Evolutionary conservation across 2,797 vertebrate species (phyloP).

Genomic region (Menidia menidia): DNA sequence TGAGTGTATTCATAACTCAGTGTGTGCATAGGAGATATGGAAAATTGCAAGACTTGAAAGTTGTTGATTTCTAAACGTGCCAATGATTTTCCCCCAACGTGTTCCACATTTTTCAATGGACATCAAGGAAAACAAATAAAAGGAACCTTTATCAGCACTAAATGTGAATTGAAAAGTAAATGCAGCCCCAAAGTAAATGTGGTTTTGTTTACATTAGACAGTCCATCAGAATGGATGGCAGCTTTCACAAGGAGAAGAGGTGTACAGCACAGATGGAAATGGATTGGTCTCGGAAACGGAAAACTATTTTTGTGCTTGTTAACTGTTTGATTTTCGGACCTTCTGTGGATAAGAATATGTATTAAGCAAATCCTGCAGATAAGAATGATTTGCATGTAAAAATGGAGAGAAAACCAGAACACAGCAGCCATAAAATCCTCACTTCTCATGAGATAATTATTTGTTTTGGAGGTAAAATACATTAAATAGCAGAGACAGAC

Average conservation of each 20-base stretch:
- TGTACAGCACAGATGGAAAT: conserved; percentile 56
- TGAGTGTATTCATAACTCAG: background rate
- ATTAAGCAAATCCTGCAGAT: conserved; percentile 32
- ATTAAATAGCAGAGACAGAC: background rate
- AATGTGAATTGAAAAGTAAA: background rate
- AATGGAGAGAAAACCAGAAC: conserved; percentile 21
- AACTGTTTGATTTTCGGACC: conserved; percentile 58
- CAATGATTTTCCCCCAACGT: conserved; percentile 7
- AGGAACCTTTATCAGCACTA: background rate
- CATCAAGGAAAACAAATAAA: background rate
- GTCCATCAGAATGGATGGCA: conserved; percentile 51
- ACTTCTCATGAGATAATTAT: background rate
- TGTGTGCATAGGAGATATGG: background rate
- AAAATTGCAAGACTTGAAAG: conserved; percentile 21
- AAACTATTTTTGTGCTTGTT: conserved; percentile 52
- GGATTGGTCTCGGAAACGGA: conserved; percentile 62
- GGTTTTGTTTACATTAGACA: conserved; percentile 47
- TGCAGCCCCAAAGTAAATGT: conserved; percentile 33
- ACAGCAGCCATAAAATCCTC: conserved; percentile 2
- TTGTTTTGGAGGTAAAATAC: background rate
- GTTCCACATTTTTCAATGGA: background rate
- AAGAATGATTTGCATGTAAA: conserved; percentile 13
- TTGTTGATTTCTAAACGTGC: background rate
- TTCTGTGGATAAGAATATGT: conserved; percentile 32
- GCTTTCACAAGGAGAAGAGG: conserved; percentile 65